A percentile compares a stretch with the other conserved stretches of the same genome.
Evolutionary conservation across 2,888 invertebrate species (phyloP).

Genomic region (Sphaeridia pumilis): DNA sequence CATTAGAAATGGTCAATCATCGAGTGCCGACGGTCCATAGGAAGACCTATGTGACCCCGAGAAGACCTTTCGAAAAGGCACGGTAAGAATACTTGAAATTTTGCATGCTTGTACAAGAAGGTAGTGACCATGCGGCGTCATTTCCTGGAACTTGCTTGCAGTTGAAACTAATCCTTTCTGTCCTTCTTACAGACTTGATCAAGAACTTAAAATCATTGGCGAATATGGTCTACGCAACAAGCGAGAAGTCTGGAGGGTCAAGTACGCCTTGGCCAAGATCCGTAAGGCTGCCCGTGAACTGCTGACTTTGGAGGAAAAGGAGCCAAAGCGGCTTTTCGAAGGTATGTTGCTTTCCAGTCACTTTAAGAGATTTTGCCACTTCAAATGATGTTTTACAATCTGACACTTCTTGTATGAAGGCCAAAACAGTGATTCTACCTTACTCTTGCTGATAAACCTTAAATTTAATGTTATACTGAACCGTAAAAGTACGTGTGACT

Average conservation of each 20-base stretch:
- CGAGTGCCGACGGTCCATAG: slow-evolving; percentile 85
- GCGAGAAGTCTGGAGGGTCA: slow-evolving; percentile 99
- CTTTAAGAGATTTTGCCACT: no score
- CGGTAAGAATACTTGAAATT: no score
- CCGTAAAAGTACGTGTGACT: no score
- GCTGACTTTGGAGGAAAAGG: slow-evolving; percentile 96
- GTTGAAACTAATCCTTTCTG: no score
- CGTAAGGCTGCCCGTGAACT: slow-evolving; percentile 98
- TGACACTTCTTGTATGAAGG: slow-evolving; percentile 48
- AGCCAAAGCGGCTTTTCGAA: slow-evolving; percentile 94
- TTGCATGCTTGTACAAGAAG: no score
- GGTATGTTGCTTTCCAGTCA: slow-evolving; percentile 61
- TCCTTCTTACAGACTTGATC: slow-evolving; percentile 60
- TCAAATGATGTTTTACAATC: slow-evolving; percentile 36
- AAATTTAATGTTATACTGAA: background rate
- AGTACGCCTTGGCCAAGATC: slow-evolving; percentile 96
- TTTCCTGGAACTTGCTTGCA: no score
- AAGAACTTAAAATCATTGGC: slow-evolving; percentile 97
- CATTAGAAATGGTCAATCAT: slow-evolving; percentile 71
- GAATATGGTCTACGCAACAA: slow-evolving; percentile 99
- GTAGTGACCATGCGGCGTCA: no score
- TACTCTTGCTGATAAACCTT: no score
- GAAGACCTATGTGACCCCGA: slow-evolving; percentile 96
- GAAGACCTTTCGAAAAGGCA: slow-evolving; percentile 99
- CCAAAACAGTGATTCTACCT: slow-evolving; percentile 16